Evolutionary conservation across 2,113 vertebrate genomes (phyloP).

Genomic region (Tyto alba): DNA sequence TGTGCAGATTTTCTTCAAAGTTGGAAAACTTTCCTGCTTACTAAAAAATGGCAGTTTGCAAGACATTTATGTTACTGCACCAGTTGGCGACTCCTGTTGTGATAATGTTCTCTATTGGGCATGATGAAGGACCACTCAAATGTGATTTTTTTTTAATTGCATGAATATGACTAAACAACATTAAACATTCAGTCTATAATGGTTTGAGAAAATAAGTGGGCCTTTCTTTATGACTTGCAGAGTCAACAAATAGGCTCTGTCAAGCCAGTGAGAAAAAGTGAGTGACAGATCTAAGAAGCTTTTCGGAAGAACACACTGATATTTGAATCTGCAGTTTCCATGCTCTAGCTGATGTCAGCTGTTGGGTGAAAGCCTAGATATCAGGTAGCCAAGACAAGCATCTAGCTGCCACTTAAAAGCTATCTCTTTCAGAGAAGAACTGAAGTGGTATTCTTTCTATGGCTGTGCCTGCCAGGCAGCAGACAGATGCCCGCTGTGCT

Average conservation of each 20-base stretch:
- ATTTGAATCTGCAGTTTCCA: slow-evolving; percentile 53
- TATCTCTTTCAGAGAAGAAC: slow-evolving; percentile 58
- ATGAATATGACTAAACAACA: not conserved
- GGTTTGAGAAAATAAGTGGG: slow-evolving; percentile 7
- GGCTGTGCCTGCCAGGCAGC: slow-evolving; percentile 23
- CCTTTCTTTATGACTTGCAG: slow-evolving; percentile 10
- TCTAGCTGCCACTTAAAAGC: slow-evolving; percentile 44
- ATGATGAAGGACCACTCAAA: not conserved
- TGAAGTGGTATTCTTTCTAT: slow-evolving; percentile 39
- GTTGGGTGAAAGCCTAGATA: slow-evolving; percentile 30
- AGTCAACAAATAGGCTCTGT: slow-evolving; percentile 26
- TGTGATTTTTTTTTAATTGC: not conserved
- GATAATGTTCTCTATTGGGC: not conserved
- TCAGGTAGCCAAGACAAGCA: slow-evolving; percentile 66
- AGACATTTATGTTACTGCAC: not conserved
- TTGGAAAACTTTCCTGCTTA: not conserved
- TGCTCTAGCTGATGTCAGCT: slow-evolving; percentile 37
- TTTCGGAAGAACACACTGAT: slow-evolving; percentile 11
- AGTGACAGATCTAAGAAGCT: slow-evolving; percentile 41
- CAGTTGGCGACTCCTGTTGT: not conserved
- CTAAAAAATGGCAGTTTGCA: not conserved
- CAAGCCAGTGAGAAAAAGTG: slow-evolving; percentile 9
- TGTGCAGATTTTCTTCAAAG: not conserved
- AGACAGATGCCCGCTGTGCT: slow-evolving; percentile 43
- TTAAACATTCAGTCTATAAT: slow-evolving; percentile 5